A percentile compares a stretch with the other conserved stretches of the same genome.
Evolutionary conservation across 2,797 vertebrate species (phyloP).

Genomic region (Cheirogaleus major): DNA sequence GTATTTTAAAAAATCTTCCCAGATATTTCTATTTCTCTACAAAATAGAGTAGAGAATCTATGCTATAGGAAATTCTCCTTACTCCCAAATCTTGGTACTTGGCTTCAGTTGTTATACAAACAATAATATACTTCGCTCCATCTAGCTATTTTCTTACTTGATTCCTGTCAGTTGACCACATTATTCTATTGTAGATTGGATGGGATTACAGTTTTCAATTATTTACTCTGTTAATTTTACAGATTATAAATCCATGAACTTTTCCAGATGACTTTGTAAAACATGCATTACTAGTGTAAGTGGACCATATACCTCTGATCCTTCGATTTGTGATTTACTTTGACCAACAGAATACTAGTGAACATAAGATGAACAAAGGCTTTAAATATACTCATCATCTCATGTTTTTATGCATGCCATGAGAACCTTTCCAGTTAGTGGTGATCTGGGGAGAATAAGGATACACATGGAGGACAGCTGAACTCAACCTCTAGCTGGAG

Average conservation of each 20-base stretch:
- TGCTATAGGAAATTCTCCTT: not conserved
- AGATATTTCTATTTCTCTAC: not conserved
- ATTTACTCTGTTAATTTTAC: not conserved
- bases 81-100: not conserved
- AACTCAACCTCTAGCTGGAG: not conserved
- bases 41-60: not conserved
- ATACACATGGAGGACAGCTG: not conserved
- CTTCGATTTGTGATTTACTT: not conserved
- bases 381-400: not conserved
- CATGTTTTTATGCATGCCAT: not conserved
- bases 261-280: conserved; percentile 32
- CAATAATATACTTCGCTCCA: not conserved
- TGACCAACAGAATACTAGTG: not conserved
- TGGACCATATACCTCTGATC: not conserved
- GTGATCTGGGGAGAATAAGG: not conserved
- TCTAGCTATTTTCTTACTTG: not conserved
- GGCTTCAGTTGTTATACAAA: not conserved
- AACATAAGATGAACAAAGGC: not conserved
- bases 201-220: not conserved
- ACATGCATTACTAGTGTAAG: not conserved
- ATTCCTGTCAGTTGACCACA: not conserved
- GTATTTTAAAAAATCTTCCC: not conserved
- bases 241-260: not conserved
- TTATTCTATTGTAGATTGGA: not conserved
- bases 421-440: not conserved